phyloP scores from a whole-genome alignment of 2,888 invertebrate species.

The Melieria omissa region DNA sequence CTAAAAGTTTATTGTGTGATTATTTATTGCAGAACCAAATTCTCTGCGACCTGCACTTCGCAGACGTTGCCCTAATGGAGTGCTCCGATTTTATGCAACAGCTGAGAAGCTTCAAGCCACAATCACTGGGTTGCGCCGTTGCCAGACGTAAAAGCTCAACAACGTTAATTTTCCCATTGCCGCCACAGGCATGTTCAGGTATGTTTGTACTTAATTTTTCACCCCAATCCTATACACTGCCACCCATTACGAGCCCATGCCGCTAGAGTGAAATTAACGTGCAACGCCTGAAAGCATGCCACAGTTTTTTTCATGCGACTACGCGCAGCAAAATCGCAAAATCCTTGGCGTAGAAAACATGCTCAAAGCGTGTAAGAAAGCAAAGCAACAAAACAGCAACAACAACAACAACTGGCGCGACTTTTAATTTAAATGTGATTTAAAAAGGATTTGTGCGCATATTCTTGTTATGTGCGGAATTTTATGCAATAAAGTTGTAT shows the following conservation, averaged over 20 bases:
- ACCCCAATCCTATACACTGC: too few relatives aligned
- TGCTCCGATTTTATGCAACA: conserved; percentile 98
- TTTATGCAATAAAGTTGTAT: conserved; percentile 7
- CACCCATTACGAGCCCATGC: too few relatives aligned
- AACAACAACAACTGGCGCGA: neutral
- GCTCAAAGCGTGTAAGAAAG: neutral
- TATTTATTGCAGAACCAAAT: conserved; percentile 79
- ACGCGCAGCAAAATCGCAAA: too few relatives aligned
- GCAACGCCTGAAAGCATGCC: too few relatives aligned
- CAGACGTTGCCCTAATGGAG: conserved; percentile 97
- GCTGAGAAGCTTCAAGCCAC: conserved; percentile 94
- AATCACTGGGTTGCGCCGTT: conserved; percentile 94
- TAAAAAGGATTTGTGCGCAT: neutral
- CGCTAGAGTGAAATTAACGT: too few relatives aligned
- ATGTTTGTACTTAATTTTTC: conserved; percentile 52
- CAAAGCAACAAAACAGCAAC: conserved; percentile 3
- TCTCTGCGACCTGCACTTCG: conserved; percentile 95
- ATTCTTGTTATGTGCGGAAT: conserved; percentile 19
- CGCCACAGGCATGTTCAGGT: conserved; percentile 95
- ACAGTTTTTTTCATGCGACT: too few relatives aligned
- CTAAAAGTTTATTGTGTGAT: too few relatives aligned
- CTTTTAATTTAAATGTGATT: conserved; percentile 26
- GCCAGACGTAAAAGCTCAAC: conserved; percentile 93
- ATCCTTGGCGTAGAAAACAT: too few relatives aligned
- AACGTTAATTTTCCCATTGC: conserved; percentile 91